Percentiles rank a stretch among this genome's conserved stretches.
Evolutionary conservation across 2,888 invertebrate species (phyloP).

Genomic region (Pediacus dermestoides): DNA sequence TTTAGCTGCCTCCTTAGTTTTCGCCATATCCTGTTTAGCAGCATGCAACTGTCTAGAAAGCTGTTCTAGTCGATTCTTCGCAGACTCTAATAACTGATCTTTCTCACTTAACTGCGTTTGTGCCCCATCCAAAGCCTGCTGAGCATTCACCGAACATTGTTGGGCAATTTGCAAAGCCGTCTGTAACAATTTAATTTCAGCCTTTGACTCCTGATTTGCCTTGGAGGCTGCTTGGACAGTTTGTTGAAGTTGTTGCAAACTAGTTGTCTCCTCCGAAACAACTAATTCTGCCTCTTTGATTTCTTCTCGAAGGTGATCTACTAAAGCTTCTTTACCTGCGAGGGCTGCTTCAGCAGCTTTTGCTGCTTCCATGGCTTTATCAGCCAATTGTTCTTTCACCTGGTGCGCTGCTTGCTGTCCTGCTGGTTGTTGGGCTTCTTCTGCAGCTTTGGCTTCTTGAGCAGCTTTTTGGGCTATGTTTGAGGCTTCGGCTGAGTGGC

Average conservation of each 20-base stretch:
- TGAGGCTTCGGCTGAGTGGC: conserved; percentile 45
- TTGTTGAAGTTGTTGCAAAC: conserved; percentile 60
- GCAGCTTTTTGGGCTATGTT: conserved; percentile 71
- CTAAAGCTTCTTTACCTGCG: conserved; percentile 66
- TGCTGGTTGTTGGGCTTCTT: conserved; percentile 68
- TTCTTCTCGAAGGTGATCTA: conserved; percentile 66
- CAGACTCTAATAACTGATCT: conserved; percentile 64
- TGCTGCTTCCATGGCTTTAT: conserved; percentile 67
- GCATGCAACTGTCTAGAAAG: conserved; percentile 60
- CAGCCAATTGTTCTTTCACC: conserved; percentile 65
- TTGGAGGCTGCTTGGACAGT: conserved; percentile 61
- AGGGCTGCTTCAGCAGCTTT: conserved; percentile 69
- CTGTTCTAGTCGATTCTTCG: conserved; percentile 61
- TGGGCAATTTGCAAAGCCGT: conserved; percentile 55
- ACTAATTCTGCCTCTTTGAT: conserved; percentile 60
- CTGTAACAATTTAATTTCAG: conserved; percentile 49
- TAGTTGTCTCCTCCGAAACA: conserved; percentile 53
- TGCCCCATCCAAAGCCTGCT: conserved; percentile 57
- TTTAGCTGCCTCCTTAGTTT: conserved; percentile 65
- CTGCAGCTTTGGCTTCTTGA: conserved; percentile 69
- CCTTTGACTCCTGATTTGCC: conserved; percentile 60
- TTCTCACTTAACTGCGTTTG: conserved; percentile 64
- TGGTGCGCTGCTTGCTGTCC: conserved; percentile 68
- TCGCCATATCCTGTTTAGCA: conserved; percentile 60
- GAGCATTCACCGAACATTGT: conserved; percentile 58